Base-by-base conservation (phyloP, 1,140 invertebrate species). In the Diploscapter pachys region DNA sequence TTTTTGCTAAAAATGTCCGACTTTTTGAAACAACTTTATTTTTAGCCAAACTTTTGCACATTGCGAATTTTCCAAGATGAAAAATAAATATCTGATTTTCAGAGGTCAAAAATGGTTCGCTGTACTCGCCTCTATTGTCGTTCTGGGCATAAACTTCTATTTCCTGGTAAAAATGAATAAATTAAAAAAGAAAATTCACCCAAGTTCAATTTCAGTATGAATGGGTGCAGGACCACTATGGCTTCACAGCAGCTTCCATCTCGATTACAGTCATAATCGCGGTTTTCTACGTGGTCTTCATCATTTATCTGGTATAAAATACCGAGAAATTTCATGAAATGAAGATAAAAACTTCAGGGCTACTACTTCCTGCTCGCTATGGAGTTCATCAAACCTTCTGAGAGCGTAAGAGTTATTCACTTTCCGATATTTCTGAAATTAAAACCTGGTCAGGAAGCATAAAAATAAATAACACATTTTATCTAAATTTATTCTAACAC, bases 121-220 rank as follows among this genome's bases (percentile, higher is more conserved):
- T 8, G 73, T 82, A 11, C 57, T 78, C 3, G 70, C 81, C 54
- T 91, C 91, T 5, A 81, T 90, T 6, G 83, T 91, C 48, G 91
- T 94, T 2, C 92, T 94, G 81, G 85, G 82, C 8, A 93, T 95
- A 77, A 94, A 95, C 83, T 88, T 93, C 64, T 93, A 90, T 83
- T 93, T 94, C 85, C 91, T 93, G 31, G 31, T 31, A 31, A 31
- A 31, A 31, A 31, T 31, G 31, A 31, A 31, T 31, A 31, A 31
- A 31, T 31, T 31, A 31, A 31, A 31, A 31, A 31, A 31, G 31
- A 31, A 31, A 31, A 31, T 31, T 31, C 31, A 31, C 31, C 31
- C 31, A 31, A 31, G 31, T 31, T 31, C 31, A 31, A 31, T 31
- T 31, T 31, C 31, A 31, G 3, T 86, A 89, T 31, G 86, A 88